phyloP scores from a whole-genome alignment of 2,888 invertebrate species.

The Clivina fossor region DNA sequence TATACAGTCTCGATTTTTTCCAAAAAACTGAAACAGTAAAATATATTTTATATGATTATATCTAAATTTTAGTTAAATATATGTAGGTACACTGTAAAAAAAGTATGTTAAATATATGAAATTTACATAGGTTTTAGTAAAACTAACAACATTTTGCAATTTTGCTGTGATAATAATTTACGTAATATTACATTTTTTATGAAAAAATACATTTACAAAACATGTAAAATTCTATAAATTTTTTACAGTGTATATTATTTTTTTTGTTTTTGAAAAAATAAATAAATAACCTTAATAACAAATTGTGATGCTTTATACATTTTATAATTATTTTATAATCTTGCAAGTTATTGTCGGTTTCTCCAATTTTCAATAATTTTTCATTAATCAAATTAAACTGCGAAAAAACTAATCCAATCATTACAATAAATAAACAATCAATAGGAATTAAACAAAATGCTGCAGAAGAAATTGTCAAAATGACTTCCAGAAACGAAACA shows the following conservation, averaged over 20 bases:
- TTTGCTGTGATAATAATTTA: too few species aligned
- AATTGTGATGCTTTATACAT: slow-evolving; percentile 14
- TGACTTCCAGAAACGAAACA: background rate
- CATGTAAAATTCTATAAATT: too few species aligned
- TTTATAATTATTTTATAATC: slow-evolving; percentile 12
- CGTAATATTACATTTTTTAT: too few species aligned
- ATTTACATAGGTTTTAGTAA: too few species aligned
- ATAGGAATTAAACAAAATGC: slow-evolving; percentile 12
- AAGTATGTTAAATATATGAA: too few species aligned
- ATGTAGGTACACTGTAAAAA: too few species aligned
- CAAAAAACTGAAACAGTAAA: slow-evolving; percentile 3
- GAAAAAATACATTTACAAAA: too few species aligned
- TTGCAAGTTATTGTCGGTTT: background rate
- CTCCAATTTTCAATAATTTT: slow-evolving; percentile 3
- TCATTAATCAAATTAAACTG: slow-evolving; percentile 17
- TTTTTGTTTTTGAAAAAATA: background rate
- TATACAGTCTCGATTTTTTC: slow-evolving; percentile 11
- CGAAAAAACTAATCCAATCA: slow-evolving; percentile 18
- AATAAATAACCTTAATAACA: slow-evolving; percentile 1
- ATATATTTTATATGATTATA: background rate
- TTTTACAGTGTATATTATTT: too few species aligned
- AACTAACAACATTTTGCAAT: too few species aligned
- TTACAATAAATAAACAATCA: slow-evolving; percentile 16
- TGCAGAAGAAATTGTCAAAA: slow-evolving; percentile 4
- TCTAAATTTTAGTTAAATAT: background rate